Conservation (phyloP, 2,888 invertebrate genomes). For the Gandaritis pyraliata region DNA sequence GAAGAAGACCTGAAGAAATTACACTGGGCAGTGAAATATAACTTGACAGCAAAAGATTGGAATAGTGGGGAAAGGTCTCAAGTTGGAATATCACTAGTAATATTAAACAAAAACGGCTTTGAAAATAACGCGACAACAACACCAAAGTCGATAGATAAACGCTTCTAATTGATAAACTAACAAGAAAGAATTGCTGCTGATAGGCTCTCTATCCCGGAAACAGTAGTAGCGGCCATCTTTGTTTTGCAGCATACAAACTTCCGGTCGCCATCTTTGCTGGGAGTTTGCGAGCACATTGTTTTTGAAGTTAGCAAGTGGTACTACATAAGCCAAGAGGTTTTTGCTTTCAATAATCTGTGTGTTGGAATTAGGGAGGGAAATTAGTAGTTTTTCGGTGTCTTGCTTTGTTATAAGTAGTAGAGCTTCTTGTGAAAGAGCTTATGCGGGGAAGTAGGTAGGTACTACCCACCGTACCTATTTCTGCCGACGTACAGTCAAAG, state of each 20-base stretch:
- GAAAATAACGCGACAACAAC: too few relatives aligned
- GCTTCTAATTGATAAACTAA: conserved; percentile 11
- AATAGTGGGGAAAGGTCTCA: too few relatives aligned
- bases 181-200: conserved; percentile 18
- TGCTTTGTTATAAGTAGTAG: background rate
- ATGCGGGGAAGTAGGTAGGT: too few relatives aligned
- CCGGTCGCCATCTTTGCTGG: conserved; percentile 46
- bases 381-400: background rate
- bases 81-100: too few relatives aligned
- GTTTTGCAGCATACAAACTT: conserved; percentile 43
- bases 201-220: conserved; percentile 31
- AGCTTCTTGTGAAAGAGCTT: background rate
- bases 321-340: conserved; percentile 54
- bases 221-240: conserved; percentile 46
- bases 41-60: too few relatives aligned
- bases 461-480: too few relatives aligned
- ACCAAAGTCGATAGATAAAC: background rate
- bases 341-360: conserved; percentile 45
- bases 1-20: too few relatives aligned
- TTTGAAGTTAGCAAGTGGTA: conserved; percentile 52
- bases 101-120: too few relatives aligned
- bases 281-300: conserved; percentile 53
- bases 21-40: too few relatives aligned
- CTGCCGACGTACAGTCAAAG: too few relatives aligned
- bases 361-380: conserved; percentile 17